phyloP scores from a whole-genome alignment of 2,888 invertebrate genomes.

The Eledona agricola region DNA sequence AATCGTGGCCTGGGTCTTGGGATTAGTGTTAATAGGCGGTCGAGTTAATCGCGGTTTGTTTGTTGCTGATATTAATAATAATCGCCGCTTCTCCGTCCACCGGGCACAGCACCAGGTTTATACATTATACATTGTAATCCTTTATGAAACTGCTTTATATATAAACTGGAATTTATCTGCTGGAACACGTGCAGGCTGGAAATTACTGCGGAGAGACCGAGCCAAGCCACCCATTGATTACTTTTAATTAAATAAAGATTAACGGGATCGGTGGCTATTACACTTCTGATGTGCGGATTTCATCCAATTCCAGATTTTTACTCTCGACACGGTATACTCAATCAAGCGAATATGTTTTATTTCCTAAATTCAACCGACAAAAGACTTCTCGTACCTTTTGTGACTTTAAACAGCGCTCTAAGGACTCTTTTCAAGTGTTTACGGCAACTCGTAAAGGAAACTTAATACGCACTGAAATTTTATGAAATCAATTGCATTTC shows the following conservation, averaged over 20 bases:
- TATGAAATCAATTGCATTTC: too few relatives aligned
- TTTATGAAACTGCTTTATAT: conserved; percentile 21
- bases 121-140: conserved; percentile 22
- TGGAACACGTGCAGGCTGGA: conserved; percentile 29
- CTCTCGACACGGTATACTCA: too few relatives aligned
- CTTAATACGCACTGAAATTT: too few relatives aligned
- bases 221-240: conserved; percentile 39
- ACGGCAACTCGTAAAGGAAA: too few relatives aligned
- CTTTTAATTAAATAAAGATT: conserved; percentile 46
- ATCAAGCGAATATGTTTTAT: too few relatives aligned
- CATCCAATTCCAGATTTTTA: too few relatives aligned
- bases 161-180: conserved; percentile 29
- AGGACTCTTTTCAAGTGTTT: too few relatives aligned
- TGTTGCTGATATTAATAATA: conserved; percentile 15
- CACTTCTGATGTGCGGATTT: conserved; percentile 4
- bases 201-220: conserved; percentile 25
- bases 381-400: too few relatives aligned
- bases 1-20: neutral
- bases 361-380: too few relatives aligned
- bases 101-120: too few relatives aligned
- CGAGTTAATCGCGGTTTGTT: conserved; percentile 12
- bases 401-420: too few relatives aligned
- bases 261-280: conserved; percentile 33
- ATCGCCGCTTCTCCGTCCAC: conserved; percentile 3
- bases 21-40: conserved; percentile 9